Evolutionary conservation across 2,797 vertebrate genomes (phyloP).

Genomic region (Squalus acanthias): DNA sequence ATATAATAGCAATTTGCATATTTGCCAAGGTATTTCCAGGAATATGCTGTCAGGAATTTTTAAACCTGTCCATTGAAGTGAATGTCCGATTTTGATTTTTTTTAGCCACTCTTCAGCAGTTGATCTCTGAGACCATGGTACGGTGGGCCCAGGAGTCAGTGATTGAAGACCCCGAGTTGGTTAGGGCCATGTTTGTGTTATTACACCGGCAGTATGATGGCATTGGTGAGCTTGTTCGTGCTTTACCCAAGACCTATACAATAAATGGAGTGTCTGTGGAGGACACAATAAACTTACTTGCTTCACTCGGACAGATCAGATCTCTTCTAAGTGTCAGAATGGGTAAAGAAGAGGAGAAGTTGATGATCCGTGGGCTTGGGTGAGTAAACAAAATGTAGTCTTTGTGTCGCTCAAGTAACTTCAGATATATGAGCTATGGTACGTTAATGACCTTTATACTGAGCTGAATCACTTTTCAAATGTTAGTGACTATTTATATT

Average conservation of each 20-base stretch:
- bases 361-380: slow-evolving; percentile 94
- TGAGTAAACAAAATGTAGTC: slow-evolving; percentile 49
- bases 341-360: slow-evolving; percentile 91
- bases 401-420: not conserved
- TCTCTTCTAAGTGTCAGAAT: slow-evolving; percentile 90
- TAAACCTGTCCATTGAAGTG: not conserved
- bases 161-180: slow-evolving; percentile 88
- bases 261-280: slow-evolving; percentile 89
- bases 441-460: not conserved
- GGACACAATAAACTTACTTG: slow-evolving; percentile 86
- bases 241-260: slow-evolving; percentile 89
- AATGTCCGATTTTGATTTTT: not conserved
- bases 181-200: slow-evolving; percentile 90
- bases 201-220: slow-evolving; percentile 89
- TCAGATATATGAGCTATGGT: not conserved
- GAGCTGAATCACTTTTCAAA: not conserved
- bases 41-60: not conserved
- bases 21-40: not conserved
- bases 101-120: slow-evolving; percentile 80
- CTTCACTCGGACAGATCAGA: slow-evolving; percentile 87
- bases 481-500: not conserved
- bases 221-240: slow-evolving; percentile 81
- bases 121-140: slow-evolving; percentile 93
- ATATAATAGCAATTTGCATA: not conserved
- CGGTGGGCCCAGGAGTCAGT: slow-evolving; percentile 93